phyloP scores from a whole-genome alignment of 2,113 vertebrate species.

The Labrus mixtus region DNA sequence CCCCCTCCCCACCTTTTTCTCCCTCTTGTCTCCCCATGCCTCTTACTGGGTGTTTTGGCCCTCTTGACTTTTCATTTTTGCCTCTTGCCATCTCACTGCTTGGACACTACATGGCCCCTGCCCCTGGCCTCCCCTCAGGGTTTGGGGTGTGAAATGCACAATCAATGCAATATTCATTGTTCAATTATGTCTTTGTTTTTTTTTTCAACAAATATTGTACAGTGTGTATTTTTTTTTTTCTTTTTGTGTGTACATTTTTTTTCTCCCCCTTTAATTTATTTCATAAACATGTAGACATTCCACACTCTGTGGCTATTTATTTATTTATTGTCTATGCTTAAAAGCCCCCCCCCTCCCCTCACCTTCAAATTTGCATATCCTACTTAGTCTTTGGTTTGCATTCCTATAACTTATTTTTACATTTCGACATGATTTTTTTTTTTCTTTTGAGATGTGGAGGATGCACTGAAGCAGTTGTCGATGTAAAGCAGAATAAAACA shows the following conservation, averaged over 20 bases:
- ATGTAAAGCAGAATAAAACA: constrained; percentile 89
- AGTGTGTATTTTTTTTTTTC: constrained; percentile 75
- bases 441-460: constrained; percentile 77
- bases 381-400: constrained; percentile 83
- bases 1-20: constrained; percentile 71
- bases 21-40: constrained; percentile 48
- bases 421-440: constrained; percentile 63
- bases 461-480: constrained; percentile 83
- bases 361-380: constrained; percentile 68
- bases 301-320: constrained; percentile 96
- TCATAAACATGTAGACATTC: constrained; percentile 90
- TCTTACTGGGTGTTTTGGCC: constrained; percentile 74
- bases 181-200: constrained; percentile 71
- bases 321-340: constrained; percentile 93
- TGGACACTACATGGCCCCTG: constrained; percentile 76
- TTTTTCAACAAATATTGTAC: constrained; percentile 86
- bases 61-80: constrained; percentile 57
- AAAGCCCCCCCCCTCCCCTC: constrained; percentile 38
- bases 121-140: constrained; percentile 81
- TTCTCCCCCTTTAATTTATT: constrained; percentile 90
- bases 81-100: constrained; percentile 87
- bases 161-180: constrained; percentile 97
- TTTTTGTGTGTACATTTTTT: constrained; percentile 86
- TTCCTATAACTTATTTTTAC: constrained; percentile 89
- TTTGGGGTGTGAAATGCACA: constrained; percentile 91